phyloP scores from a whole-genome alignment of 2,797 vertebrate species.

The Neostethus bicornis region DNA sequence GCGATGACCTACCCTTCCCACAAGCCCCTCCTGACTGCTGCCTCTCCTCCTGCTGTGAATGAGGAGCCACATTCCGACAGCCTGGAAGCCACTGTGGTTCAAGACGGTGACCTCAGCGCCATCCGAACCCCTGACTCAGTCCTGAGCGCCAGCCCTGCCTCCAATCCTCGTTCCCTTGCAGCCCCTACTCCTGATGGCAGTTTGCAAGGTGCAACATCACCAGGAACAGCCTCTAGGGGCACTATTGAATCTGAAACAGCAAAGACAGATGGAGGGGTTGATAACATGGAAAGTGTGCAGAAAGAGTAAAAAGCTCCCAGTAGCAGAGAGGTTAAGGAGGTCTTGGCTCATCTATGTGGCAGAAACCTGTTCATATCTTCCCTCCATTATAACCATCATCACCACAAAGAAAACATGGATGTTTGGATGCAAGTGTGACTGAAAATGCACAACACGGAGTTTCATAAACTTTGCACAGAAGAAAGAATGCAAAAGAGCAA shows the following conservation, averaged over 20 bases:
- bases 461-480: conserved; percentile 28
- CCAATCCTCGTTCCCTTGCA: conserved; percentile 42
- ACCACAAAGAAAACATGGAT: conserved; percentile 32
- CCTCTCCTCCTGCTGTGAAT: conserved; percentile 46
- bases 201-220: conserved; percentile 36
- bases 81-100: conserved; percentile 46
- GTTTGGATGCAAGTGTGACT: conserved; percentile 32
- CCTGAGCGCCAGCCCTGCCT: conserved; percentile 64
- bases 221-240: conserved; percentile 46
- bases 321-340: no score
- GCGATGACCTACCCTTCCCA: conserved; percentile 66
- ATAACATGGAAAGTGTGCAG: conserved; percentile 40
- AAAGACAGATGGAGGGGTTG: conserved; percentile 33
- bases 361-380: conserved; percentile 20
- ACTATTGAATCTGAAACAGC: conserved; percentile 31
- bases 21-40: conserved; percentile 69
- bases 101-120: conserved; percentile 53
- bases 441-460: conserved; percentile 33
- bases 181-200: conserved; percentile 50
- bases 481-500: conserved; percentile 29
- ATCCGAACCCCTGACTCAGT: conserved; percentile 68
- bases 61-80: conserved; percentile 34
- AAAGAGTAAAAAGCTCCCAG: conserved; percentile 60
- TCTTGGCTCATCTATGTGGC: conserved; percentile 35
- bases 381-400: conserved; percentile 26